These are phyloP conservation scores for Pachymerium ferrugineum DNA, from an alignment of 2,888 invertebrate genomes.

Conservation along the genomic window DNA sequence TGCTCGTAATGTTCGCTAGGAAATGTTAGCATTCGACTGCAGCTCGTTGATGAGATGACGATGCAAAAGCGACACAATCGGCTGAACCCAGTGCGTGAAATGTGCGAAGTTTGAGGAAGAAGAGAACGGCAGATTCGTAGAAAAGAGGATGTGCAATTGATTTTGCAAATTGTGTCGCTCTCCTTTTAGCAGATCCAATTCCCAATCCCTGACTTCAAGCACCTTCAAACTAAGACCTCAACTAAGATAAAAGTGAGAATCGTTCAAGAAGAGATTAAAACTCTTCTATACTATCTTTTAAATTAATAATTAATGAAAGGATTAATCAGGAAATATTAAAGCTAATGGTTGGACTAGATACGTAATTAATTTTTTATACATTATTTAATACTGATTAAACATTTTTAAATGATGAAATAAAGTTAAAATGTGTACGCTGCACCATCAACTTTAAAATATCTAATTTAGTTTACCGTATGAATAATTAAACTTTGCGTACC, in stretches of 20 bases:
- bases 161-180: background rate
- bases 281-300: background rate
- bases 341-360: too few species aligned
- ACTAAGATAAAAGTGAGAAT: background rate
- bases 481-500: too few species aligned
- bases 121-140: background rate
- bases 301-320: background rate
- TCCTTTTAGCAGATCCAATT: conserved; percentile 6
- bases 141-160: conserved; percentile 14
- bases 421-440: too few species aligned
- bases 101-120: background rate
- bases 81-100: background rate
- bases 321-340: too few species aligned
- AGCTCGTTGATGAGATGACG: background rate
- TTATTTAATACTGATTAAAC: too few species aligned
- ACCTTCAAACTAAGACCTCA: background rate
- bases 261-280: background rate
- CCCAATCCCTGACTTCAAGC: background rate
- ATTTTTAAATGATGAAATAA: too few species aligned
- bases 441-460: too few species aligned
- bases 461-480: too few species aligned
- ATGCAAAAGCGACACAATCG: background rate
- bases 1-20: background rate
- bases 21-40: background rate
- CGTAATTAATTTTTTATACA: too few species aligned